phyloP scores from a whole-genome alignment of 1,140 invertebrate genomes.

The Mercenaria mercenaria region DNA sequence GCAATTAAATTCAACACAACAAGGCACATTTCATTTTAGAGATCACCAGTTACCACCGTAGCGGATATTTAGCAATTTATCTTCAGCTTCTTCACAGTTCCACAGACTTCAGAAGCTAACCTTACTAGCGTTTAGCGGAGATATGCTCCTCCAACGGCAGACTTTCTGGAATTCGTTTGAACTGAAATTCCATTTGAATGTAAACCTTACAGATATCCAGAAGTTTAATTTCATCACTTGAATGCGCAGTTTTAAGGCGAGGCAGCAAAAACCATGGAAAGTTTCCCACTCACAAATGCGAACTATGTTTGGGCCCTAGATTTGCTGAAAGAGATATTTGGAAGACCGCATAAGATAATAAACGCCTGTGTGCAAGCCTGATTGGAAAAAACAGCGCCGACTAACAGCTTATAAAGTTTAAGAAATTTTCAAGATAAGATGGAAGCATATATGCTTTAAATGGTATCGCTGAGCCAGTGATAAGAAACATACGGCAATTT shows the following conservation, averaged over 20 bases:
- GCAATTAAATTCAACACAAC: too few relatives aligned
- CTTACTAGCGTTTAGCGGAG: conserved; percentile 36
- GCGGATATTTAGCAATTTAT: too few relatives aligned
- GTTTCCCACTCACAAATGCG: conserved; percentile 53
- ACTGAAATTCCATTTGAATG: conserved; percentile 35
- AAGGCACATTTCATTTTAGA: too few relatives aligned
- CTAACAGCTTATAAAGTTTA: conserved; percentile 8
- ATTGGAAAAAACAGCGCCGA: conserved; percentile 30
- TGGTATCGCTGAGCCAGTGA: background rate
- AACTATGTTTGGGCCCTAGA: conserved; percentile 43
- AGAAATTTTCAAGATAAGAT: conserved; percentile 53
- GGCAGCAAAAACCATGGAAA: conserved; percentile 29
- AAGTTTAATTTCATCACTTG: conserved; percentile 62
- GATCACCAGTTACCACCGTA: too few relatives aligned
- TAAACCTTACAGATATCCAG: conserved; percentile 28
- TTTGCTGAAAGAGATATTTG: conserved; percentile 48
- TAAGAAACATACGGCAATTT: background rate
- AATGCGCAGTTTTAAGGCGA: conserved; percentile 36
- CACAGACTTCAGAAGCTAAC: conserved; percentile 47
- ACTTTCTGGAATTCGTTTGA: conserved; percentile 58
- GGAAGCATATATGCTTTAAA: conserved; percentile 8
- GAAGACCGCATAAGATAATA: conserved; percentile 59
- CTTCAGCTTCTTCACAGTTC: too few relatives aligned
- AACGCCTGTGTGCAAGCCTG: conserved; percentile 52
- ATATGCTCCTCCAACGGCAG: conserved; percentile 53